Conservation (phyloP, 2,113 vertebrate genomes). For the Balaenoptera acutorostrata region DNA sequence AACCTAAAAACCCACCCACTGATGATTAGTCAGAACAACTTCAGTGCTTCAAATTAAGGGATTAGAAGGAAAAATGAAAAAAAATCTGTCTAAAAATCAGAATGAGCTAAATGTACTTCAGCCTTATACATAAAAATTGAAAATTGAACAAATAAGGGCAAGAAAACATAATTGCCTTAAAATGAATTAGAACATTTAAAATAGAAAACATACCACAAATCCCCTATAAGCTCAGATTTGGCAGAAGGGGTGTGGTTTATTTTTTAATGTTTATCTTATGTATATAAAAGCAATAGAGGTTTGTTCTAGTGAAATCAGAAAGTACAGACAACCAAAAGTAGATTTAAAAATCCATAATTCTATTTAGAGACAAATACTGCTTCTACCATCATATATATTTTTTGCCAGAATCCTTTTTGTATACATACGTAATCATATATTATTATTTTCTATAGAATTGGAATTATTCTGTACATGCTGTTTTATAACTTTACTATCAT, state of each 20-base stretch:
- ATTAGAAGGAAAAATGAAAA: background rate
- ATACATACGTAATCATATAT: background rate
- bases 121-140: background rate
- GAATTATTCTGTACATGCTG: background rate
- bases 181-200: background rate
- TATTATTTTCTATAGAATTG: background rate
- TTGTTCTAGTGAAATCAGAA: background rate
- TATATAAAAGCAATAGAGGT: background rate
- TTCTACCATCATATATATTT: background rate
- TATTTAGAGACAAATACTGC: background rate
- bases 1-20: background rate
- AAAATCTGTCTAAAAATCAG: background rate
- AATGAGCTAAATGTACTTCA: background rate
- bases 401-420: background rate
- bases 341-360: background rate
- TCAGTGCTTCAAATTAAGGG: background rate
- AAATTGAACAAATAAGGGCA: background rate
- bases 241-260: background rate
- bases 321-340: background rate
- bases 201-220: background rate
- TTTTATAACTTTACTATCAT: background rate
- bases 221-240: background rate
- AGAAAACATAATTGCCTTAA: background rate
- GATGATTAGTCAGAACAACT: background rate
- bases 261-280: background rate